Base-by-base conservation (phyloP, 2,888 invertebrate species). In the Eristalis arbustorum region DNA sequence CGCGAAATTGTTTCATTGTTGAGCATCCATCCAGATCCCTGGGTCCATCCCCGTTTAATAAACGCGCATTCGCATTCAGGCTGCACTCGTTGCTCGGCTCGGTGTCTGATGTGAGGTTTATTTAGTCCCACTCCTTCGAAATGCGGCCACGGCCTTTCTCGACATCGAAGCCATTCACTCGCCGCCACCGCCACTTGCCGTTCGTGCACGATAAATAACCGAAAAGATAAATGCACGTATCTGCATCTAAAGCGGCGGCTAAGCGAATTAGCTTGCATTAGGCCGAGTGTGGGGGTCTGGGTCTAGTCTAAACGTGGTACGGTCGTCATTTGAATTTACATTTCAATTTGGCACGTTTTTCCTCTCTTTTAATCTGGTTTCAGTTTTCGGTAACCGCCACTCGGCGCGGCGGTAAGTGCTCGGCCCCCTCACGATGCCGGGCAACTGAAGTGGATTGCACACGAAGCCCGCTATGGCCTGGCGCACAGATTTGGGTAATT, bases 61-160 rank as follows among this genome's bases (percentile, higher is more conserved):
- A 77, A 78, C 40, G 25, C 40, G 25, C 63, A 61, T 69, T 59
- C 72, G 31, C 42, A n/a, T 42, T 42, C 42, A 37, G 79, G 69
- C 71, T 25, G 28, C 31, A 59, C 42, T 18, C 49, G 18, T 64
- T 49, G 64, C 64, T 57, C 25, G 25, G 6, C 31, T 5, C n/a
- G n/a, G 31, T 1, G 4, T 4, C 23, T 31, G 59, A 64, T 74
- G 49, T 57, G 62, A 79, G 84, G 61, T 84, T 76, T 81, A 31
- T 31, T 81, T 23, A 82, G 73, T 78, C 85, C 85, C 85, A 85
- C 85, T 82, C 81, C 82, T 85, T 82, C 37, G 69, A 78, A 85
- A 85, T 73, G 85, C 85, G 85, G 85, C 85, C 85, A 85, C 85
- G 85, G 85, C 77, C 85, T 85, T 85, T 80, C 25, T 37, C 40